Evolutionary conservation across 2,888 invertebrate species (phyloP).

Genomic region (Cheiracanthium punctorium): DNA sequence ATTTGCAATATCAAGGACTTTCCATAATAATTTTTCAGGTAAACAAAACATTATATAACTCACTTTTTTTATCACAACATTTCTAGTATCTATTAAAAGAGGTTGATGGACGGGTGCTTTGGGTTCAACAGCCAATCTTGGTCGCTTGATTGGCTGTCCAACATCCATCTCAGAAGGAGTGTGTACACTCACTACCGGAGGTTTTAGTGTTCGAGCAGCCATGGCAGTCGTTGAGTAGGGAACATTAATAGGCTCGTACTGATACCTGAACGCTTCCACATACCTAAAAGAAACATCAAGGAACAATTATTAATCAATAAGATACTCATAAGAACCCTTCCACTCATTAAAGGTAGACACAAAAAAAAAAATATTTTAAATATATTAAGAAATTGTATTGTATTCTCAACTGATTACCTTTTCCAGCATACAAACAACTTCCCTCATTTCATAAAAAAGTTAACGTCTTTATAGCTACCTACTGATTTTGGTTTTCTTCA

Average conservation of each 20-base stretch:
- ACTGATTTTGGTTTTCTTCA: no score
- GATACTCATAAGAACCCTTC: no score
- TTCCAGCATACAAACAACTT: no score
- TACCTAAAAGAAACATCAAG: constrained; percentile 54
- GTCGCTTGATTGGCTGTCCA: constrained; percentile 62
- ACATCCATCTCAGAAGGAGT: constrained; percentile 66
- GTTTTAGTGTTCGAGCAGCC: constrained; percentile 44
- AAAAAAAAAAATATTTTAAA: no score
- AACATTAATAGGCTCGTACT: constrained; percentile 48
- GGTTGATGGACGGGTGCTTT: constrained; percentile 71
- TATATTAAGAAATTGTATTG: no score
- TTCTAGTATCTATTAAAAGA: constrained; percentile 71
- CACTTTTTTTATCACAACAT: constrained; percentile 71
- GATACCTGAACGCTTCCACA: constrained; percentile 62
- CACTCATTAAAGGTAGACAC: no score
- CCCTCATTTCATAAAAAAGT: no score
- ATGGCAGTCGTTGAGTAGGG: constrained; percentile 53
- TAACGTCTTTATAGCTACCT: no score
- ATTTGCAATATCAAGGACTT: no score
- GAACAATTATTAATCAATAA: no score
- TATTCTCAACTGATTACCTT: no score
- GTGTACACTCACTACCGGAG: constrained; percentile 60
- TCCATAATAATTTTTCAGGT: no score
- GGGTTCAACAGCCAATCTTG: constrained; percentile 70
- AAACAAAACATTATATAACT: neutral